Evolutionary conservation across 1,140 invertebrate species (phyloP).

Genomic region (Cylas formicarius): DNA sequence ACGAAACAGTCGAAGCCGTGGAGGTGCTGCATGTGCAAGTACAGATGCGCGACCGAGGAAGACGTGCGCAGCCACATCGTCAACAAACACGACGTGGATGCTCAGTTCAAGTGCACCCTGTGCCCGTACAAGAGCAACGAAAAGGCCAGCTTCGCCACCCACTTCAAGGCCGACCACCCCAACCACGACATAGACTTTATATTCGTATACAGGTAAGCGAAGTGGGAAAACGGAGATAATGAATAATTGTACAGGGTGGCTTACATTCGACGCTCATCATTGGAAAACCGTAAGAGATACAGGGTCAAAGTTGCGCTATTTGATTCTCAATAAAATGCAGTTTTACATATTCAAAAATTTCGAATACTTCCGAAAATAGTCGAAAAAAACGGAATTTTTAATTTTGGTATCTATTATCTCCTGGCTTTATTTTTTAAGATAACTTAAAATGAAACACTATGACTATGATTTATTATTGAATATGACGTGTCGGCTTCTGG

Average conservation of each 20-base stretch:
- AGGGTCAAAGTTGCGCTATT: no score
- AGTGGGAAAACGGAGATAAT: no score
- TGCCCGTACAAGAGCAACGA: slow-evolving; percentile 54
- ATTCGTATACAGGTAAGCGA: slow-evolving; percentile 29
- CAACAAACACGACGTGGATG: slow-evolving; percentile 52
- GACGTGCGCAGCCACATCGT: slow-evolving; percentile 53
- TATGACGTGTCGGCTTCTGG: no score
- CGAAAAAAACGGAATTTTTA: no score
- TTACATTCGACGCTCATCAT: not conserved
- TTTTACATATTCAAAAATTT: not conserved
- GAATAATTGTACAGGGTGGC: not conserved
- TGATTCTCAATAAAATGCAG: not conserved
- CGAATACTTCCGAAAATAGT: no score
- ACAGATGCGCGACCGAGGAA: slow-evolving; percentile 50
- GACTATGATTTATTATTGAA: no score
- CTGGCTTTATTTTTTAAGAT: no score
- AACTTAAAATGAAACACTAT: no score
- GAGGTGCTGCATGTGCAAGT: slow-evolving; percentile 62
- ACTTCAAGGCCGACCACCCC: slow-evolving; percentile 48
- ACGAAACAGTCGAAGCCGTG: slow-evolving; percentile 54
- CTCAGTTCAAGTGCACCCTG: slow-evolving; percentile 58
- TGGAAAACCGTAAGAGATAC: not conserved
- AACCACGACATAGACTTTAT: slow-evolving; percentile 37
- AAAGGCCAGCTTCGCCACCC: slow-evolving; percentile 50
- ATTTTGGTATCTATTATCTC: no score